These are phyloP conservation scores for Hozukius guyotensis DNA, from an alignment of 2,797 vertebrate genomes.

Conservation along the genomic window DNA sequence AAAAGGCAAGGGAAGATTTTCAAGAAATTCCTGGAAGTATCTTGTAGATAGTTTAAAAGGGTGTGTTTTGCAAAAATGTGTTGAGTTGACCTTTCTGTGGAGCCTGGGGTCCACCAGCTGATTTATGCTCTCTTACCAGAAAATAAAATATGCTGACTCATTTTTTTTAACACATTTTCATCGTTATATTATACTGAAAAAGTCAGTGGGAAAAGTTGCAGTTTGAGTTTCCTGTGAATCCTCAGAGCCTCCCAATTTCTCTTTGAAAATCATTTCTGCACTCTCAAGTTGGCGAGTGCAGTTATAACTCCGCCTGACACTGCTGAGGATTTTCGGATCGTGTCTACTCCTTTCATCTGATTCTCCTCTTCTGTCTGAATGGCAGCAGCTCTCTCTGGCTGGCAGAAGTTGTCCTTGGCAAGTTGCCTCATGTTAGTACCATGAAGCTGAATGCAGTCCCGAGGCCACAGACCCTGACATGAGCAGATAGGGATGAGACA, in stretches of 20 bases:
- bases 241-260: background rate
- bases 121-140: background rate
- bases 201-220: background rate
- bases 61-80: background rate
- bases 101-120: background rate
- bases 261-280: slow-evolving; percentile 13
- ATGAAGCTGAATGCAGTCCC: slow-evolving; percentile 39
- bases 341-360: slow-evolving; percentile 33
- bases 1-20: background rate
- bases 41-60: background rate
- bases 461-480: slow-evolving; percentile 50
- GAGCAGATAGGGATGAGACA: slow-evolving; percentile 50
- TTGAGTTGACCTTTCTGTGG: background rate
- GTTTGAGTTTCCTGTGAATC: slow-evolving; percentile 1
- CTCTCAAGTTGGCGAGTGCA: background rate
- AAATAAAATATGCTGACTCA: slow-evolving; percentile 10
- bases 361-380: slow-evolving; percentile 29
- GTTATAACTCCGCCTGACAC: slow-evolving; percentile 14
- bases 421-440: slow-evolving; percentile 20
- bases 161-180: slow-evolving; percentile 1
- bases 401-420: slow-evolving; percentile 42
- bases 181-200: slow-evolving; percentile 21
- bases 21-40: background rate
- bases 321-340: slow-evolving; percentile 22
- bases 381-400: slow-evolving; percentile 39